A percentile compares a stretch with the other conserved stretches of the same genome.
These are phyloP conservation scores for Telmatochromis sp. DNA, from an alignment of 2,113 vertebrate genomes.

Conservation along the genomic window DNA sequence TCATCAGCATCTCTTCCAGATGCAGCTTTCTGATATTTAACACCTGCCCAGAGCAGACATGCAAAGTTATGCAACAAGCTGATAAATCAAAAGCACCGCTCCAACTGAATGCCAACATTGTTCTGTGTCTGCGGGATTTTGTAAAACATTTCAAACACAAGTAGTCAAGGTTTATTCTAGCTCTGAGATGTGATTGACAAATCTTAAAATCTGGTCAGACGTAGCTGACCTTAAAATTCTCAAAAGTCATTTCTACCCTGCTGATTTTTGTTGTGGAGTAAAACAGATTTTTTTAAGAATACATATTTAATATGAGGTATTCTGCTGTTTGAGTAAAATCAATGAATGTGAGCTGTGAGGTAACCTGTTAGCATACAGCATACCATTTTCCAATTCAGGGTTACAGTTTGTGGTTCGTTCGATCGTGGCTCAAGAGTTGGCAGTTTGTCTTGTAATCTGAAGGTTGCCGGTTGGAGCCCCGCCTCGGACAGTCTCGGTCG, in stretches of 20 bases:
- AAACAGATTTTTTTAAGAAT: neutral
- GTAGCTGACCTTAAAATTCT: neutral
- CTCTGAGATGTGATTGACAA: neutral
- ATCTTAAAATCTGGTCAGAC: neutral
- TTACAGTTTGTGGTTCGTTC: neutral
- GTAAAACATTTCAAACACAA: neutral
- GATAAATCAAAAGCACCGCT: neutral
- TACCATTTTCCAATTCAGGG: neutral
- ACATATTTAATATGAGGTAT: neutral
- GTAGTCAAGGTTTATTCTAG: neutral
- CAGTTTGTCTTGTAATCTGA: neutral
- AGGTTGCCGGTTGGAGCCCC: accelerated
- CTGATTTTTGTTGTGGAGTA: neutral
- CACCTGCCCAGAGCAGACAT: neutral
- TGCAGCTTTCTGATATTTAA: neutral
- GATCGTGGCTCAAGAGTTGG: neutral
- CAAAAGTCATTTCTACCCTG: neutral
- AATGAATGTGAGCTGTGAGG: neutral
- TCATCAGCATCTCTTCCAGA: neutral
- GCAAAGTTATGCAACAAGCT: neutral
- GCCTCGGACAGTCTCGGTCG: accelerated
- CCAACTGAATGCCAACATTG: neutral
- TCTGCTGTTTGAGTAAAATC: neutral
- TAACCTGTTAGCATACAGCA: neutral
- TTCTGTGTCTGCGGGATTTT: neutral